Base-by-base conservation (phyloP, 2,113 vertebrate species). In the Chionis minor region DNA sequence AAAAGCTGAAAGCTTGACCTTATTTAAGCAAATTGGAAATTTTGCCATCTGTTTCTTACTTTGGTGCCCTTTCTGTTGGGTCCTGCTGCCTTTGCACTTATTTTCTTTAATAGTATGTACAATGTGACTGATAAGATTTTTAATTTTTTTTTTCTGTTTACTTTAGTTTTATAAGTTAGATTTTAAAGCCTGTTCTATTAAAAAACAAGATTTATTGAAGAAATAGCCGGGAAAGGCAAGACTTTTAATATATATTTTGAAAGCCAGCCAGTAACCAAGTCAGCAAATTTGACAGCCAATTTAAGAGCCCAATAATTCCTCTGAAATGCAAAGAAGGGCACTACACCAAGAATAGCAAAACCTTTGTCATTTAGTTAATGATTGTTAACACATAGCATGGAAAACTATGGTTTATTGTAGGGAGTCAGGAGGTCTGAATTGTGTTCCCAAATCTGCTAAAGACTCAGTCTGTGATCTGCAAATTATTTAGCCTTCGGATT, bases 201-300 rank as follows among this genome's bases (percentile, higher is more conserved):
- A 63, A 71, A 74, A 90, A 47, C 42, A 86, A n/a, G 10, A 79
- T 93, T 96, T 86, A 92, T 86, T 91, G 66, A 91, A 92, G 62
- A 91, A 96, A 94, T 80, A 90, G 27, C 73, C 4, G 1, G 28
- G 51, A 82, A 95, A 94, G 51, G 78, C 62, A 85, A 85, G 69
- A 67, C 14, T 95, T 95, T 73, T 94, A 95, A 97, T 94, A 94
- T 84, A 45, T 73, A 61, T 94, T 91, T 95, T 97, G 95, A 96
- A 91, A 97, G 12, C 35, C 61, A 89, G 92, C 96, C 97, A 97
- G 42, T 86, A 87, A 91, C 70, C 73, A 61, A 89, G 91, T 96
- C 94, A 95, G 97, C 84, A 8, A 89, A 87, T 91, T 87, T 92
- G 74, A 91, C 80, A 90, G 92, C 70, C 83, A 85, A 14, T 92